These are phyloP conservation scores for Dendrolimus houi DNA, from an alignment of 2,888 invertebrate genomes.

Conservation along the genomic window DNA sequence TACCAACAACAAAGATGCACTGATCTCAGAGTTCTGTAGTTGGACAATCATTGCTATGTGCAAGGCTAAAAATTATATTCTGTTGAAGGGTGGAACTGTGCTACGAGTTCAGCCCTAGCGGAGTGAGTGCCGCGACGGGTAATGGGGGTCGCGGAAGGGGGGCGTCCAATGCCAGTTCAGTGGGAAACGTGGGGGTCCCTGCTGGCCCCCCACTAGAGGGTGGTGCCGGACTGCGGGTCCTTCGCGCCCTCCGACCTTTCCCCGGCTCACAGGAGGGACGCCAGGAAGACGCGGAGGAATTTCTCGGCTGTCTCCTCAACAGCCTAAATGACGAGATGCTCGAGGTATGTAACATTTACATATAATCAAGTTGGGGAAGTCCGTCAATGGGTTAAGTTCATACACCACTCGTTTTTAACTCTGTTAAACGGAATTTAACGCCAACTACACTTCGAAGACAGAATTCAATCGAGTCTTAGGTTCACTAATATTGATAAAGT, in stretches of 20 bases:
- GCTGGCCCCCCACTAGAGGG: conserved; percentile 93
- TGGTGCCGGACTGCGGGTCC: conserved; percentile 88
- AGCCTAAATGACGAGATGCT: conserved; percentile 98
- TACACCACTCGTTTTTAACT: too few relatives aligned
- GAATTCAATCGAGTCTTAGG: too few relatives aligned
- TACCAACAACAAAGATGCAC: too few relatives aligned
- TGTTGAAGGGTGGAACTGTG: conserved; percentile 82
- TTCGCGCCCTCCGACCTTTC: conserved; percentile 84
- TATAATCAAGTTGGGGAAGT: too few relatives aligned
- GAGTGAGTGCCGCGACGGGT: conserved; percentile 66
- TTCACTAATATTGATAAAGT: too few relatives aligned
- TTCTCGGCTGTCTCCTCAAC: conserved; percentile 93
- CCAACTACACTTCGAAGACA: too few relatives aligned
- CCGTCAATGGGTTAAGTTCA: too few relatives aligned
- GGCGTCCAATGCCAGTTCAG: conserved; percentile 35
- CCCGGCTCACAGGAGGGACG: conserved; percentile 85
- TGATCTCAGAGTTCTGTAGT: too few relatives aligned
- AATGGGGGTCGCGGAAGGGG: conserved; percentile 55
- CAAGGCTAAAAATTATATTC: too few relatives aligned
- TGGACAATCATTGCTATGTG: too few relatives aligned
- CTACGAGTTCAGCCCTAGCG: conserved; percentile 83
- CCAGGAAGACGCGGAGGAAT: conserved; percentile 98
- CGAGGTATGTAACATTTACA: conserved; percentile 77
- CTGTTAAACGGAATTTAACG: too few relatives aligned
- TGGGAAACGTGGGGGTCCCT: conserved; percentile 54